Evolutionary conservation across 64 coral and sea anemone species (phyloP).

Genomic region (Cladopsammia gracilis): DNA sequence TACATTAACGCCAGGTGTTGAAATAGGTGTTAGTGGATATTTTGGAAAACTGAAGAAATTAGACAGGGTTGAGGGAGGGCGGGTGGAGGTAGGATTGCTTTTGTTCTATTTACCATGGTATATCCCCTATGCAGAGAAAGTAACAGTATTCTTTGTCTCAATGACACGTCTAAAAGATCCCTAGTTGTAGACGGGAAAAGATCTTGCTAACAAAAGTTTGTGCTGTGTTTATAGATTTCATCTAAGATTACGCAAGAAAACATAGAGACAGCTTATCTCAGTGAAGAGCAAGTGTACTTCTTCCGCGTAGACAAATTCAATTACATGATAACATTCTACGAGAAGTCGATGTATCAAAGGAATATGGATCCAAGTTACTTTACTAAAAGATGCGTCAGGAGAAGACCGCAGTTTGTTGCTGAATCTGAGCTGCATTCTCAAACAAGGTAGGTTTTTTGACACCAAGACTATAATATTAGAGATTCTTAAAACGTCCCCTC

Average conservation of each 20-base stretch:
- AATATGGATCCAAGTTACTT: not conserved
- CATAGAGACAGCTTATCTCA: constrained; percentile 8
- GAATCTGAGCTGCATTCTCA: not conserved
- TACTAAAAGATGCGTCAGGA: not conserved
- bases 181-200: too few relatives aligned
- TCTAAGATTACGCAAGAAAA: not conserved
- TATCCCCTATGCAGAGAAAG: too few relatives aligned
- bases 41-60: too few relatives aligned
- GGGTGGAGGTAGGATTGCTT: too few relatives aligned
- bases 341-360: not conserved
- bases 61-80: too few relatives aligned
- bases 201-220: not conserved
- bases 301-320: not conserved
- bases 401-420: constrained; percentile 4
- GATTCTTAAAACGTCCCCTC: too few relatives aligned
- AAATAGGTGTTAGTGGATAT: too few relatives aligned
- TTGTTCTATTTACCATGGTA: too few relatives aligned
- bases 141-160: too few relatives aligned
- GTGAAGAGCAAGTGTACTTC: not conserved
- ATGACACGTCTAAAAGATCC: too few relatives aligned
- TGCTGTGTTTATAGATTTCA: not conserved
- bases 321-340: not conserved
- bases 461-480: too few relatives aligned
- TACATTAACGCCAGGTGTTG: too few relatives aligned
- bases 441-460: not conserved